These are phyloP conservation scores for Physeter macrocephalus DNA, from an alignment of 2,113 vertebrate species.

Conservation along the genomic window DNA sequence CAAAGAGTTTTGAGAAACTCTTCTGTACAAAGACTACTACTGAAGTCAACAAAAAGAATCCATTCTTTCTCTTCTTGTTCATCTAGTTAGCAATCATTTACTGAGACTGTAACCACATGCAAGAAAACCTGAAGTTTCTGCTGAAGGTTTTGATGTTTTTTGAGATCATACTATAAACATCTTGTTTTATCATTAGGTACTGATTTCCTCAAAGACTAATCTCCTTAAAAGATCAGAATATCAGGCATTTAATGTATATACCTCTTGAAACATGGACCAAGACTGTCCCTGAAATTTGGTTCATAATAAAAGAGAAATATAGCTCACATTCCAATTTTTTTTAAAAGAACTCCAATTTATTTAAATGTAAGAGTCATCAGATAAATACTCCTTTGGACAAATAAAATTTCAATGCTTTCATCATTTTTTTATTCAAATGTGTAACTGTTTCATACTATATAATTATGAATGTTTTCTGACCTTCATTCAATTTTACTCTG, in stretches of 20 bases:
- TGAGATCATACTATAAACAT: not conserved
- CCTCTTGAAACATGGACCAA: not conserved
- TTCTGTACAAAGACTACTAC: not conserved
- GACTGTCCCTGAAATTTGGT: not conserved
- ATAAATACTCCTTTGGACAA: not conserved
- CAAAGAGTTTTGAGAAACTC: constrained; percentile 8
- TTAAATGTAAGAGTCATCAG: not conserved
- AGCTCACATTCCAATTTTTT: not conserved
- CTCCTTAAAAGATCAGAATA: not conserved
- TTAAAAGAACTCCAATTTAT: not conserved
- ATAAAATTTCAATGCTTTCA: not conserved
- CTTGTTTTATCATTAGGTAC: not conserved
- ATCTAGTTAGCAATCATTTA: not conserved
- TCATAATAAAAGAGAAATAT: constrained; percentile 1
- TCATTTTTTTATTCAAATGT: not conserved
- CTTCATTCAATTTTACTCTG: not conserved
- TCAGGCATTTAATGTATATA: not conserved
- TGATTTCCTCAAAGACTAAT: not conserved
- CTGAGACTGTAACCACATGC: not conserved
- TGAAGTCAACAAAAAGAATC: not conserved
- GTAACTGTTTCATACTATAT: not conserved
- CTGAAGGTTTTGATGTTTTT: not conserved
- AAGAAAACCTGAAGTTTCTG: not conserved
- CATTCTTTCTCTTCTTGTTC: not conserved
- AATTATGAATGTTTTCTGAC: not conserved